Base-by-base conservation (phyloP, 2,888 invertebrate species). In the Neoaliturus tenellus region DNA sequence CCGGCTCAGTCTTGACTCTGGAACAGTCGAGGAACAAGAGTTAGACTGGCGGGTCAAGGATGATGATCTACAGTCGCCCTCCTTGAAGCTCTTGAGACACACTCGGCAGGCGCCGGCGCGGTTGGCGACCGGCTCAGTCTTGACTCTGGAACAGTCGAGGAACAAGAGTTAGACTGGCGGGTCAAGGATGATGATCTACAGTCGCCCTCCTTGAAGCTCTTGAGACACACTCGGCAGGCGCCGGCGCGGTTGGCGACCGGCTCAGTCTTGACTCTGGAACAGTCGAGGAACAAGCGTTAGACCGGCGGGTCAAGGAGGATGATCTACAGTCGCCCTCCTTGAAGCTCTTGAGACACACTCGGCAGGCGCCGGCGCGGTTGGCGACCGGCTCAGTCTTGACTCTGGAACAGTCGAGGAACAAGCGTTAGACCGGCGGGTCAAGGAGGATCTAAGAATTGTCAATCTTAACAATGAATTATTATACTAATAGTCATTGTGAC, bases 251-350 rank as follows among this genome's bases (percentile, higher is more conserved):
- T 95, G 1, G 95, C 94, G n/a, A n/a, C n/a, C 4, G 96, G 95
- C 71, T 86, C 86, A 12, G 80, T 41, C 80, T 85, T 84, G 41
- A 73, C 62, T n/a, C 82, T 85, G 82, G 0, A 55, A 69, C n/a
- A n/a, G n/a, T n/a, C n/a, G n/a, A n/a, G n/a, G n/a, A n/a, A n/a
- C n/a, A n/a, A n/a, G n/a, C n/a, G n/a, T n/a, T n/a, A n/a, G n/a
- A n/a, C n/a, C n/a, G n/a, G n/a, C n/a, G n/a, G n/a, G n/a, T n/a
- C n/a, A n/a, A n/a, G n/a, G n/a, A n/a, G n/a, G n/a, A n/a, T n/a
- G n/a, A n/a, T n/a, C n/a, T n/a, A n/a, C n/a, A 96, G 90, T 98
- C 98, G 85, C 97, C 96, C 0, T 96, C 96, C 89, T 96, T 96
- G 90, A 98, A 94, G 84, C 96, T 96, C 91, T 98, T 98, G 87